Evolutionary conservation across 2,113 vertebrate genomes (phyloP).

Genomic region (Hyla sarda): DNA sequence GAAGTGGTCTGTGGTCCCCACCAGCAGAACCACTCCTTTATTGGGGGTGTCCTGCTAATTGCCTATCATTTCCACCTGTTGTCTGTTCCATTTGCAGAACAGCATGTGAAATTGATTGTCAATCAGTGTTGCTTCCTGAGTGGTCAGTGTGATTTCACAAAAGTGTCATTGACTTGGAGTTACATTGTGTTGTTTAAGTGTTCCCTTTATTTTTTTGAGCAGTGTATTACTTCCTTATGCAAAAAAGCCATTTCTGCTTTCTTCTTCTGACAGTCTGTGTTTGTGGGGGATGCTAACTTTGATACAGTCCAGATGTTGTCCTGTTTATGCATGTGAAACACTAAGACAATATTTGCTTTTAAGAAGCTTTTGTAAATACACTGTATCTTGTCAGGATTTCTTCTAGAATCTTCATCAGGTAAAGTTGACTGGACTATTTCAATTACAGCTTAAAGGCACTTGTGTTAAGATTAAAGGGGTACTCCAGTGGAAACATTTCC

Average conservation of each 20-base stretch:
- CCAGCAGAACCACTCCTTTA: no score
- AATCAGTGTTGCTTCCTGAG: no score
- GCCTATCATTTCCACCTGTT: no score
- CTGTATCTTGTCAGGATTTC: not conserved
- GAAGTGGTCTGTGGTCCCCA: no score
- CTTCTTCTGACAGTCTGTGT: not conserved
- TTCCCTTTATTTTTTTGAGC: no score
- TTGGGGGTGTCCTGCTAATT: no score
- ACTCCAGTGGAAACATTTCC: not conserved
- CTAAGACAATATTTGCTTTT: not conserved
- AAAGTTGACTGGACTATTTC: not conserved
- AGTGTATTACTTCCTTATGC: not conserved
- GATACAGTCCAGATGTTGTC: not conserved
- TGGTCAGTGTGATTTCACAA: no score
- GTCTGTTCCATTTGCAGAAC: no score
- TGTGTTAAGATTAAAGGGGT: no score
- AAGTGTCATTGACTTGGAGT: no score
- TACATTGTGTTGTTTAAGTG: no score
- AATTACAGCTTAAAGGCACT: not conserved
- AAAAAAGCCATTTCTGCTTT: not conserved
- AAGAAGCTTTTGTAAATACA: not conserved
- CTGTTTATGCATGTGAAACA: not conserved
- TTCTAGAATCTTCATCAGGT: not conserved
- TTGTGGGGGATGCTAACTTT: not conserved
- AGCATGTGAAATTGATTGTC: no score